Evolutionary conservation across 2,797 vertebrate genomes (phyloP).

Genomic region (Cirrhinus molitorella): DNA sequence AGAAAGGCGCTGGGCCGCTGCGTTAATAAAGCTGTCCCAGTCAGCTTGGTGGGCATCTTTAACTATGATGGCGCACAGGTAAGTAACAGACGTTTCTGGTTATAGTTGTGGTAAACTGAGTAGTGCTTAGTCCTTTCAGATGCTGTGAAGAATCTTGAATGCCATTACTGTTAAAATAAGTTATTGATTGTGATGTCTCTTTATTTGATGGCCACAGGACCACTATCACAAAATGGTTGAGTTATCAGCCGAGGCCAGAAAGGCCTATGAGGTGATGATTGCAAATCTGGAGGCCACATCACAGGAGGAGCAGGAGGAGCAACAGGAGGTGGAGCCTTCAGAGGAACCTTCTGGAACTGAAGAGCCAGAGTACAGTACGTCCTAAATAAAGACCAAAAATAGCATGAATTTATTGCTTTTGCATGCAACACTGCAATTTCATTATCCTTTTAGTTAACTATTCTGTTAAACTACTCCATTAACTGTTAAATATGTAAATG

Average conservation of each 20-base stretch:
- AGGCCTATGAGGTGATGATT: conserved; percentile 90
- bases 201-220: conserved; percentile 77
- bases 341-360: conserved; percentile 68
- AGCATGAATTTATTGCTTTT: conserved; percentile 5
- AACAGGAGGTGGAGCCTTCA: conserved; percentile 51
- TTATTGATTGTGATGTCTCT: neutral
- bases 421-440: neutral
- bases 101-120: neutral
- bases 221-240: conserved; percentile 95
- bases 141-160: neutral
- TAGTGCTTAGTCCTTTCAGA: neutral
- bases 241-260: conserved; percentile 89
- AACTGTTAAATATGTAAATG: conserved; percentile 21
- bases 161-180: neutral
- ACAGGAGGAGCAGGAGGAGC: conserved; percentile 41
- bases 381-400: conserved; percentile 10
- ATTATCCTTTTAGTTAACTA: conserved; percentile 16
- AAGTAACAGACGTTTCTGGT: conserved; percentile 55
- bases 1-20: conserved; percentile 93
- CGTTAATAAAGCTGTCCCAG: conserved; percentile 93
- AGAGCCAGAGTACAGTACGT: conserved; percentile 90
- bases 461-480: conserved; percentile 13
- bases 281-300: conserved; percentile 70
- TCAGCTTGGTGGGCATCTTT: conserved; percentile 97
- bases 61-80: conserved; percentile 99